Evolutionary conservation across 2,113 vertebrate species (phyloP).

Genomic region (Menura novaehollandiae): DNA sequence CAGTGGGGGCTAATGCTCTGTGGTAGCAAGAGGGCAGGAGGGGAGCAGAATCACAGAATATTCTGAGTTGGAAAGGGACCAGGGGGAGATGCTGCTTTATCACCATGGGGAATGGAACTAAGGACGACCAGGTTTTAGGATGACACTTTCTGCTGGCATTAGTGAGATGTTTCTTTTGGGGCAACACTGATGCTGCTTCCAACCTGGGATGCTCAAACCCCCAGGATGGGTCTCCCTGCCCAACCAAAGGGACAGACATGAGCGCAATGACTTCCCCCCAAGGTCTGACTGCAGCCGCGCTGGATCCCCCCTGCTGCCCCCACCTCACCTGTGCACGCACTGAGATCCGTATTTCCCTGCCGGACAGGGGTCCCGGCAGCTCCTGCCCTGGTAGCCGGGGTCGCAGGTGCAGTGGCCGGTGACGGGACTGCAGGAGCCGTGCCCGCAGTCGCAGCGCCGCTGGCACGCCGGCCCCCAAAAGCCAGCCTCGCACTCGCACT

Average conservation of each 20-base stretch:
- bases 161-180: not conserved
- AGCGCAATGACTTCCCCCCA: rapidly evolving
- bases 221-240: rapidly evolving
- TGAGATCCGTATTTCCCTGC: slow-evolving; percentile 76
- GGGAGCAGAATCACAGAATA: not conserved
- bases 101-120: rapidly evolving
- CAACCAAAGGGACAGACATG: not conserved
- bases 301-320: not conserved
- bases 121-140: rapidly evolving
- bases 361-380: slow-evolving; percentile 76
- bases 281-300: too few species aligned
- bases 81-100: not conserved
- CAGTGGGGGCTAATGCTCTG: rapidly evolving
- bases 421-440: slow-evolving; percentile 70
- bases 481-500: slow-evolving; percentile 77
- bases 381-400: slow-evolving; percentile 76
- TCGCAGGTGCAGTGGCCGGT: slow-evolving; percentile 80
- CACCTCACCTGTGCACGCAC: slow-evolving; percentile 78
- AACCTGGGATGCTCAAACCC: too few species aligned
- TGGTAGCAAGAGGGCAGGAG: too few species aligned
- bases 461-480: slow-evolving; percentile 82
- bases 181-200: not conserved
- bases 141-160: not conserved
- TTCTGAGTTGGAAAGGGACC: not conserved
- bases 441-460: slow-evolving; percentile 76